Evolutionary conservation across 2,888 invertebrate species (phyloP), one percentile per base, ranked within the genome.

Genomic region (Agriotes lineatus): DNA sequence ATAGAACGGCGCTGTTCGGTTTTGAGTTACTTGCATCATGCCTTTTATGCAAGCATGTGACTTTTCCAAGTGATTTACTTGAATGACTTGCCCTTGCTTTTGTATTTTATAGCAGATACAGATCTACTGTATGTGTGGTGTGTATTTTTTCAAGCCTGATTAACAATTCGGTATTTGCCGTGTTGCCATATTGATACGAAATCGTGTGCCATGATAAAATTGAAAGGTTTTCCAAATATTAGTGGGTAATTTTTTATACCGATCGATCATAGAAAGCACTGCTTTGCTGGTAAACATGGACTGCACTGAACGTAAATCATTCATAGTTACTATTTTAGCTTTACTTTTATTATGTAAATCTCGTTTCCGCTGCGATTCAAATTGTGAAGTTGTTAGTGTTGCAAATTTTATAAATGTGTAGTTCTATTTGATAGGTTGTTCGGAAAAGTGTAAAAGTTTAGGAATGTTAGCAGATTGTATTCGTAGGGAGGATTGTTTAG

Each of bases 301-400:
- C 12, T 42, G 56, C 44, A 48, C 18, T 50, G 50, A 54, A 42
- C 50, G 25, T 45, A 37, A 33, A 22, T 65, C 50, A 37, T 66
- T 37, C 48, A 66, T 66, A 39, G 66, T 59, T 66, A 64, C 64
- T 64, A 66, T 60, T 59, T 60, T 60, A 66, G 54, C 39, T 66
- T 66, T 66, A 66, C 45, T 59, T 59, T 63, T 67, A 67, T 60
- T 39, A 45, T 50, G 56, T 58, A 74, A 59, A 62, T 71, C 72
- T 74, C 72, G 72, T 75, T 76, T 76, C 64, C 71, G 73, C 70
- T 67, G 67, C 74, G 7, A 71, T 73, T 70, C 65, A 45, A 67
- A 70, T 52, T 67, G 56, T 64, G 69, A 64, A 65, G 71, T 76
- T 78, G 76, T 78, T 78, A 75, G 73, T 78, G 78, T 77, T 78